These are phyloP conservation scores for Glomeris marginata DNA, from an alignment of 2,888 invertebrate species.

Conservation along the genomic window DNA sequence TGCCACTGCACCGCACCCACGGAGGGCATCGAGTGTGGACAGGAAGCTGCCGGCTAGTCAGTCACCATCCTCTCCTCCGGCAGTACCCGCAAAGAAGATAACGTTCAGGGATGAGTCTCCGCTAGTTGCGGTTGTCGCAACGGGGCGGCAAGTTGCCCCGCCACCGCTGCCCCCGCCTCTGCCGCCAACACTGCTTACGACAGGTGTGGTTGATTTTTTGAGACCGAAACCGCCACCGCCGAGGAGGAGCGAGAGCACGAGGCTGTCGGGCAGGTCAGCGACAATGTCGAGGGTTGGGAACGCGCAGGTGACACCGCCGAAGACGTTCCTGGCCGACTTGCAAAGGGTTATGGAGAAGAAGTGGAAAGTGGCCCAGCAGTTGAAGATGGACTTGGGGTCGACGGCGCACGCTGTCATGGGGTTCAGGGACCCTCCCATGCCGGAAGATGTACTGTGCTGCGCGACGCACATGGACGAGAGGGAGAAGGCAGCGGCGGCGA, in stretches of 20 bases:
- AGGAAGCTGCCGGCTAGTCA: no score
- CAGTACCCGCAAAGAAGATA: slow-evolving; percentile 6
- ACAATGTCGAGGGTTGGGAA: slow-evolving; percentile 33
- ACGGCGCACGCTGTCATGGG: slow-evolving; percentile 83
- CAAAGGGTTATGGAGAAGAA: slow-evolving; percentile 87
- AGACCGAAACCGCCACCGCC: slow-evolving; percentile 38
- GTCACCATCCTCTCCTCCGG: slow-evolving; percentile 1
- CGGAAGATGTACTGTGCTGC: slow-evolving; percentile 7
- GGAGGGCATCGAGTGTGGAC: not conserved
- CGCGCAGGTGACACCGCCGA: slow-evolving; percentile 25
- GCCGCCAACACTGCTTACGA: slow-evolving; percentile 15
- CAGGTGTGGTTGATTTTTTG: slow-evolving; percentile 4
- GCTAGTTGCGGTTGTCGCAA: slow-evolving; percentile 16
- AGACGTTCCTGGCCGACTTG: slow-evolving; percentile 70
- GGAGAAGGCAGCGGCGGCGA: slow-evolving; percentile 19
- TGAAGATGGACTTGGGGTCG: slow-evolving; percentile 70
- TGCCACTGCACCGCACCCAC: not conserved
- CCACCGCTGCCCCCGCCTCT: slow-evolving; percentile 17
- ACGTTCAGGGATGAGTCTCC: slow-evolving; percentile 15
- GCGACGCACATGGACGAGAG: slow-evolving; percentile 18
- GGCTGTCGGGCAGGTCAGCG: slow-evolving; percentile 35
- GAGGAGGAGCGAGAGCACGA: slow-evolving; percentile 56
- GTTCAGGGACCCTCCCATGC: slow-evolving; percentile 41
- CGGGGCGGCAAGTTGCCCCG: slow-evolving; percentile 12
- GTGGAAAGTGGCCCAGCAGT: slow-evolving; percentile 75